These are phyloP conservation scores for Spinus olivaceus DNA, from an alignment of 2,797 vertebrate species.

Conservation along the genomic window DNA sequence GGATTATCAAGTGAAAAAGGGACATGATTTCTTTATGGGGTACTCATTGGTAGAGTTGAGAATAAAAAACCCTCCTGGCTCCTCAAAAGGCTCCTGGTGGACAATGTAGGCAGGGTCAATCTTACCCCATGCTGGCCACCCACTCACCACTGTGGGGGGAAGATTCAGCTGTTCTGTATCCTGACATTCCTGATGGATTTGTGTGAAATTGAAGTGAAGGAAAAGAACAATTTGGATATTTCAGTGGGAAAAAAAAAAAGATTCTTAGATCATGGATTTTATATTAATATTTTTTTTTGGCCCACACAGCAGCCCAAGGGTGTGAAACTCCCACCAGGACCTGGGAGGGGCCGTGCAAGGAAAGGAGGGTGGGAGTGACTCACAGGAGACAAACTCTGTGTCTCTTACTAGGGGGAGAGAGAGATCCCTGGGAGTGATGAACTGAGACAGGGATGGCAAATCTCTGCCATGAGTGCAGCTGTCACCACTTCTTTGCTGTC, in stretches of 20 bases:
- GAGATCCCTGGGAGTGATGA: background rate
- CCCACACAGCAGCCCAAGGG: too few species aligned
- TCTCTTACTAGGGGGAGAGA: background rate
- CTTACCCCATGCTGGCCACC: background rate
- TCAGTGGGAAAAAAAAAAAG: background rate
- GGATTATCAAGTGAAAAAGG: background rate
- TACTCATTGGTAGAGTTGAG: background rate
- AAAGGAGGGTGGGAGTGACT: background rate
- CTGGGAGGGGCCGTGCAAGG: background rate
- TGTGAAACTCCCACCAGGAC: background rate
- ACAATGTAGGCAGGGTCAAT: fast-evolving
- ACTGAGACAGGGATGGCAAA: background rate
- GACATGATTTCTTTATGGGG: background rate
- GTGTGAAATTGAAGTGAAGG: background rate
- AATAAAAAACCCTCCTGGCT: background rate
- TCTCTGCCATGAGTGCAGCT: background rate
- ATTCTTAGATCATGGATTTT: background rate
- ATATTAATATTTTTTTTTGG: background rate
- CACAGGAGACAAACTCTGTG: background rate
- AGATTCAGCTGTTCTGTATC: background rate
- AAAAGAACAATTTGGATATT: background rate
- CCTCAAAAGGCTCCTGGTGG: background rate
- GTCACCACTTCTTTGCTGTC: background rate
- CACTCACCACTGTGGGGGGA: too few species aligned
- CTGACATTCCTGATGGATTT: background rate